phyloP scores from a whole-genome alignment of 2,888 invertebrate species.

The Xylota segnis region DNA sequence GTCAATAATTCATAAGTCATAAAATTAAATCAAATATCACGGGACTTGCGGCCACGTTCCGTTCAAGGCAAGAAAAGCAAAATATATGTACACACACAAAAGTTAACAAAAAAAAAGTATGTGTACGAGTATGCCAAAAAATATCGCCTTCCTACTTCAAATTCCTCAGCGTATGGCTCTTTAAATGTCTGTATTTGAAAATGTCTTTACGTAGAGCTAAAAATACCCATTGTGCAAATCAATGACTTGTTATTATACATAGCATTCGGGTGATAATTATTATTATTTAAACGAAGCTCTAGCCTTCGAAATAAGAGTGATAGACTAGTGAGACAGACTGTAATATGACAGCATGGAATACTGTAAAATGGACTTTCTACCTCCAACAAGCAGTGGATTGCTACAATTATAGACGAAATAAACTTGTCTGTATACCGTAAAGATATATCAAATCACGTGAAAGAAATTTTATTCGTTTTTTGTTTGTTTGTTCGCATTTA shows the following conservation, averaged over 20 bases:
- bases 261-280: conserved; percentile 1
- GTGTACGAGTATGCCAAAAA: background rate
- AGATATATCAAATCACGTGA: conserved; percentile 32
- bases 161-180: conserved; percentile 15
- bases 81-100: background rate
- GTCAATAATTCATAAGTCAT: background rate
- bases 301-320: background rate
- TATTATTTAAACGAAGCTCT: conserved; percentile 2
- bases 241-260: background rate
- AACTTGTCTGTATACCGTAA: background rate
- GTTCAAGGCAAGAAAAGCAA: background rate
- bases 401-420: background rate
- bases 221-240: conserved; percentile 2
- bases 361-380: conserved; percentile 33
- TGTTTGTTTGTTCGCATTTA: conserved; percentile 1
- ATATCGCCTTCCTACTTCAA: conserved; percentile 15
- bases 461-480: background rate
- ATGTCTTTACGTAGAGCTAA: conserved; percentile 12
- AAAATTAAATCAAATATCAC: background rate
- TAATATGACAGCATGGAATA: background rate
- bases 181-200: conserved; percentile 22
- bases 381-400: background rate
- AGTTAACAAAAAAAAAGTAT: conserved; percentile 14
- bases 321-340: conserved; percentile 4
- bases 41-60: background rate